phyloP scores from a whole-genome alignment of 2,888 invertebrate species.

The Harpagoxenus sublaevis region DNA sequence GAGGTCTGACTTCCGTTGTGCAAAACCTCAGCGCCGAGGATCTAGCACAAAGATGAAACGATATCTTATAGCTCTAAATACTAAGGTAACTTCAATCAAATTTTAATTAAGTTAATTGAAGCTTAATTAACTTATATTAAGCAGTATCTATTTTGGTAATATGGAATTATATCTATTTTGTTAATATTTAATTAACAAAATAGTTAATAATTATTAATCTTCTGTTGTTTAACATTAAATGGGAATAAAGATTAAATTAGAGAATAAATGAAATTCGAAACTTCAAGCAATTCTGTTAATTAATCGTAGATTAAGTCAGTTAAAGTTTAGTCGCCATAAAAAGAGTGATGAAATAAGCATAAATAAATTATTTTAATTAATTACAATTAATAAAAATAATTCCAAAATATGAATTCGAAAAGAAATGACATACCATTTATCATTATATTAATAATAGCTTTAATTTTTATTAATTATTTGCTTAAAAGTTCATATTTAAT shows the following conservation, averaged over 20 bases:
- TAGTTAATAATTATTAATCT: not conserved
- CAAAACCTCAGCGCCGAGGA: not conserved
- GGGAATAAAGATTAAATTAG: not conserved
- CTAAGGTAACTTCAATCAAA: not conserved
- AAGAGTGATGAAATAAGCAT: not conserved
- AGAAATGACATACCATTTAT: not conserved
- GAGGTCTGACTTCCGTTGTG: constrained; percentile 45
- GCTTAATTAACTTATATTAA: not conserved
- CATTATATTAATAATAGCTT: not conserved
- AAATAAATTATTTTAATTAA: not conserved
- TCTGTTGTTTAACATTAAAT: not conserved
- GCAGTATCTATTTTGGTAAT: not conserved
- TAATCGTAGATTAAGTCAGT: not conserved
- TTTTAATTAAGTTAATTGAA: not conserved
- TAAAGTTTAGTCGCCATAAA: not conserved
- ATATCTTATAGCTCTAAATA: not conserved
- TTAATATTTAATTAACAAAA: not conserved
- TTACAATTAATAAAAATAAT: not conserved
- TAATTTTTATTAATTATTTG: not conserved
- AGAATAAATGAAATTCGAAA: not conserved
- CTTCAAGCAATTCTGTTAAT: not conserved
- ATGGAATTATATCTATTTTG: not conserved
- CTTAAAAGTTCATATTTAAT: not conserved
- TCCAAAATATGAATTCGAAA: not conserved
- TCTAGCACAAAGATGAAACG: not conserved